Conservation (phyloP, 2,888 invertebrate genomes). For the Scrobipalpa costella region DNA sequence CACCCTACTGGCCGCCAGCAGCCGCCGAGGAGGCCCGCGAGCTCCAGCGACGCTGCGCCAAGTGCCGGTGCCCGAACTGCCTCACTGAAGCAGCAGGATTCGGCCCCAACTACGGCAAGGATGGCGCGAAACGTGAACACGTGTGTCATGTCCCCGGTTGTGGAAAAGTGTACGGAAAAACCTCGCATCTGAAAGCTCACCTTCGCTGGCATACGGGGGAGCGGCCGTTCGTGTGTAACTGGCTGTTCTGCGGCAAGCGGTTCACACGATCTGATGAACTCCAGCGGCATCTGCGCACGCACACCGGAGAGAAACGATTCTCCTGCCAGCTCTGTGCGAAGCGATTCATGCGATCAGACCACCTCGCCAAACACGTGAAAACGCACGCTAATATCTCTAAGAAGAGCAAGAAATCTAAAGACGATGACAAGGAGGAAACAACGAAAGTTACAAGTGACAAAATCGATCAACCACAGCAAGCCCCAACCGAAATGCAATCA, state of each 20-base stretch:
- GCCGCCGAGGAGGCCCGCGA: conserved; percentile 73
- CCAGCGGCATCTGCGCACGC: conserved; percentile 93
- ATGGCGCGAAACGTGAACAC: conserved; percentile 89
- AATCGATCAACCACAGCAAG: conserved; percentile 35
- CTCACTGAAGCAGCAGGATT: conserved; percentile 89
- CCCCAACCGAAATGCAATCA: conserved; percentile 33
- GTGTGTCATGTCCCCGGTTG: conserved; percentile 94
- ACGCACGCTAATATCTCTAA: conserved; percentile 88
- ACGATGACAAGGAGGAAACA: conserved; percentile 69
- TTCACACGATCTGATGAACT: conserved; percentile 96
- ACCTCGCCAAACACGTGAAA: conserved; percentile 95
- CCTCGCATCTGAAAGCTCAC: conserved; percentile 96
- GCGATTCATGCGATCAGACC: conserved; percentile 95
- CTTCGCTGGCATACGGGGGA: conserved; percentile 97
- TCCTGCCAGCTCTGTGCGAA: conserved; percentile 93
- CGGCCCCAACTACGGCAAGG: conserved; percentile 87
- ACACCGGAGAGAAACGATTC: conserved; percentile 94
- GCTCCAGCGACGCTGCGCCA: conserved; percentile 86
- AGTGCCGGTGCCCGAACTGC: conserved; percentile 91
- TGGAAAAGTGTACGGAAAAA: conserved; percentile 94
- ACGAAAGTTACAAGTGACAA: conserved; percentile 49
- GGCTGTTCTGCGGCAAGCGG: conserved; percentile 93
- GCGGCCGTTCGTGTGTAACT: conserved; percentile 93
- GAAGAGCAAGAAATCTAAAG: conserved; percentile 69
- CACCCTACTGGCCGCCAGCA: conserved; percentile 73